These are phyloP conservation scores for Brachymystax lenok DNA, from an alignment of 2,797 vertebrate species.

Conservation along the genomic window DNA sequence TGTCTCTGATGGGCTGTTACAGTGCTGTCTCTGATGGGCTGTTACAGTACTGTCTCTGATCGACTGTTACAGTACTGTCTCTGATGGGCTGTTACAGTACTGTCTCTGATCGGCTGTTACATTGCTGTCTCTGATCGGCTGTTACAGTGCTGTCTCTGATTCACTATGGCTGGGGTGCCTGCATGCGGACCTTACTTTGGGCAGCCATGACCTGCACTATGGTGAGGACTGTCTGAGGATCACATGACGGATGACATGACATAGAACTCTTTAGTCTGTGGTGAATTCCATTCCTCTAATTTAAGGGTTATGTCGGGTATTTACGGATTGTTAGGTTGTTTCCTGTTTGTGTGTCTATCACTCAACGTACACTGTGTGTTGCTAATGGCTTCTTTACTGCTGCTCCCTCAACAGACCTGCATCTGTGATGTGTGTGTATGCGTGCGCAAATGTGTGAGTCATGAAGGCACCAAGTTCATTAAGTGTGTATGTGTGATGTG, in stretches of 20 bases:
- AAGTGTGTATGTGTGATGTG: background rate
- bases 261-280: background rate
- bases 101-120: too few species aligned
- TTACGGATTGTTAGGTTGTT: conserved; percentile 9
- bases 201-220: conserved; percentile 28
- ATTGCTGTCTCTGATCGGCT: too few species aligned
- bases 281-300: conserved; percentile 39
- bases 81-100: too few species aligned
- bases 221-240: background rate
- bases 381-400: background rate
- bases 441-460: background rate
- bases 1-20: too few species aligned
- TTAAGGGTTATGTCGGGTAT: conserved; percentile 5
- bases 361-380: background rate
- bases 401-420: background rate
- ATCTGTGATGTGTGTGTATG: background rate
- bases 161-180: too few species aligned
- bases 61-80: too few species aligned
- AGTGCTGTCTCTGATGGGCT: too few species aligned
- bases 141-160: too few species aligned
- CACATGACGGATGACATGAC: background rate
- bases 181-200: too few species aligned
- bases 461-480: background rate
- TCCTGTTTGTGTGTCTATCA: conserved; percentile 24
- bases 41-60: too few species aligned